These are phyloP conservation scores for Nycteola revayana DNA, from an alignment of 2,888 invertebrate species.

Conservation along the genomic window DNA sequence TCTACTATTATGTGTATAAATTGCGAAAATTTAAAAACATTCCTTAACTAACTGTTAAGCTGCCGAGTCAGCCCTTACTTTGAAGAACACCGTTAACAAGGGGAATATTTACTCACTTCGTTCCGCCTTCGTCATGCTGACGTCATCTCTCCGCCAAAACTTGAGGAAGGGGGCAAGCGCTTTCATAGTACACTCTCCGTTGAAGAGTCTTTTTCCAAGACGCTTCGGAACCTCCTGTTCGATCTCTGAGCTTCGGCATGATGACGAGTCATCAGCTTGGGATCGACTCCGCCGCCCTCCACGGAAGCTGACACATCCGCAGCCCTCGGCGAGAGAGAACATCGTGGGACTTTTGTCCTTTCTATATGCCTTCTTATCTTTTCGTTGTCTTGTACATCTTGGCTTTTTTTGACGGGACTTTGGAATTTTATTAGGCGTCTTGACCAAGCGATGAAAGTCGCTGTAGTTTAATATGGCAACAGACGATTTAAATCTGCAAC, in stretches of 20 bases:
- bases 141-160: constrained; percentile 86
- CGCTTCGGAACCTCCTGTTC: constrained; percentile 74
- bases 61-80: too few relatives aligned
- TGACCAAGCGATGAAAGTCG: constrained; percentile 4
- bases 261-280: constrained; percentile 70
- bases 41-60: too few relatives aligned
- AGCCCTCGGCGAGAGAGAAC: constrained; percentile 75
- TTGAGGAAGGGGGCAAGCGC: constrained; percentile 84
- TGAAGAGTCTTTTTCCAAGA: constrained; percentile 56
- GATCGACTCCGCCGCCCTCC: constrained; percentile 63
- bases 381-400: constrained; percentile 75
- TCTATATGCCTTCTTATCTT: constrained; percentile 70
- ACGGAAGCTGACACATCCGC: constrained; percentile 74
- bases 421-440: constrained; percentile 56
- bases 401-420: constrained; percentile 63
- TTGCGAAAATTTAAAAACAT: too few relatives aligned
- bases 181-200: constrained; percentile 75
- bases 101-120: constrained; percentile 84
- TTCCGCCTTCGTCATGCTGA: constrained; percentile 89
- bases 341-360: constrained; percentile 74
- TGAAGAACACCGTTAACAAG: too few relatives aligned
- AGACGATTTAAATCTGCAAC: constrained; percentile 25
- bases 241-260: constrained; percentile 75
- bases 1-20: too few relatives aligned
- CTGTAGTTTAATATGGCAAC: too few relatives aligned